A percentile compares a stretch with the other conserved stretches of the same genome.
Evolutionary conservation across 2,113 vertebrate species (phyloP).

Genomic region (Thunnus maccoyii): DNA sequence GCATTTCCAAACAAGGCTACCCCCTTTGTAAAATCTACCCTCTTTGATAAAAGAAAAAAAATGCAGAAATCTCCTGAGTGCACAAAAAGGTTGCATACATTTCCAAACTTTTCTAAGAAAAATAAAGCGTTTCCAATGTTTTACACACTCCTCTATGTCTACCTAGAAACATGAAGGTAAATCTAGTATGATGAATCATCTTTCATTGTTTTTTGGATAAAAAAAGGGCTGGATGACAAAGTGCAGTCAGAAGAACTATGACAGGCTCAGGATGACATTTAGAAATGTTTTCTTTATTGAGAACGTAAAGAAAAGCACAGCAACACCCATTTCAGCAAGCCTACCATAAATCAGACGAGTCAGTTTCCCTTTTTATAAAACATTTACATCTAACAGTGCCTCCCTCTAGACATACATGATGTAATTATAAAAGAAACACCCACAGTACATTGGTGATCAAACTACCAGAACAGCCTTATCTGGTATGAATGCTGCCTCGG

Average conservation of each 20-base stretch:
- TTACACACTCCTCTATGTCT: too few relatives aligned
- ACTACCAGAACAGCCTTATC: constrained; percentile 37
- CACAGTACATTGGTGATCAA: constrained; percentile 35
- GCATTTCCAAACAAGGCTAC: constrained; percentile 4
- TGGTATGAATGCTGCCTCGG: constrained; percentile 26
- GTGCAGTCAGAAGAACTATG: not conserved
- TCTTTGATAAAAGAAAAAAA: not conserved
- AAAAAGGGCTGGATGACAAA: not conserved
- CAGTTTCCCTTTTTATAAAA: constrained; percentile 56
- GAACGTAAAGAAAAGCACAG: constrained; percentile 70
- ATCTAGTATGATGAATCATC: too few relatives aligned
- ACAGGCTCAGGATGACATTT: constrained; percentile 36
- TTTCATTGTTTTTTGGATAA: too few relatives aligned
- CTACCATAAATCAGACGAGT: constrained; percentile 37
- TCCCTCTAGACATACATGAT: constrained; percentile 41
- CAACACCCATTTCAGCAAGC: constrained; percentile 57
- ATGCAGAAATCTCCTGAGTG: not conserved
- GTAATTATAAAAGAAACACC: constrained; percentile 52
- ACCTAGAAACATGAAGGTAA: too few relatives aligned
- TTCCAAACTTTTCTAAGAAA: not conserved
- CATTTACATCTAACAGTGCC: constrained; percentile 58
- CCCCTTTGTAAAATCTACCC: constrained; percentile 10
- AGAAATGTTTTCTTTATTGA: constrained; percentile 76
- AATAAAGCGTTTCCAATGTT: not conserved
- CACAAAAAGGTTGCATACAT: too few relatives aligned